Base-by-base conservation (phyloP, 2,797 vertebrate species). In the Tokudaia muenninki region DNA sequence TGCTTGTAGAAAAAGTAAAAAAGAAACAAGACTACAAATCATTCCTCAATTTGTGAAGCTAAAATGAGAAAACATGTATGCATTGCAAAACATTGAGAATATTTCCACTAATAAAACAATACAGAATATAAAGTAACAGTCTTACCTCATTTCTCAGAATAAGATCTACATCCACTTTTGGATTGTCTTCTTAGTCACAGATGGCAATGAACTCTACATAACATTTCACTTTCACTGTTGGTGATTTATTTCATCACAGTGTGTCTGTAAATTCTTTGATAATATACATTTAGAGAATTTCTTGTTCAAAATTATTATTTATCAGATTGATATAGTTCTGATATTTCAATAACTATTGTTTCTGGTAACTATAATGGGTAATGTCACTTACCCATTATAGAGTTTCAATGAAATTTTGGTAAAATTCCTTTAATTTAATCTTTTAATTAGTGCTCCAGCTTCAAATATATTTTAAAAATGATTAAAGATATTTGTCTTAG, bases 81-180 rank as follows among this genome's bases (percentile, higher is more conserved):
- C 2, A 63, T 57, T 91, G 84, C 50, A 92, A 44, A 86, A 44
- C 6, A 50, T 14, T 61, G 6, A 31, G 3, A 10, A 24, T 52
- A 4, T 37, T 78, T 88, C 24, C 12, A 67, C 44, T 21, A 72
- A 91, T 41, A 88, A 90, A 92, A 41, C 79, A 10, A 8, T 81
- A 59, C 2, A 37, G 17, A 55, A 34, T 0, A 2, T 0, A 65
- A 8, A 59, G 9, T 34, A 7, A 3, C 13, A 31, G 29, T 13
- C 50, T 31, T 55, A n/a, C 13, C 12, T 47, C 41, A 84, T 41
- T 77, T 52, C 16, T 65, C 17, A 47, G 17, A 52, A 63, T 65
- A 26, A 86, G 24, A 87, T 50, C 75, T 17, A 11, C 0, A 59
- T 84, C 5, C 19, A 87, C 14, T 84, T 2, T 34, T 75, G 31